These are phyloP conservation scores for Parascotia fuliginaria DNA, from an alignment of 2,888 invertebrate species.

Conservation along the genomic window DNA sequence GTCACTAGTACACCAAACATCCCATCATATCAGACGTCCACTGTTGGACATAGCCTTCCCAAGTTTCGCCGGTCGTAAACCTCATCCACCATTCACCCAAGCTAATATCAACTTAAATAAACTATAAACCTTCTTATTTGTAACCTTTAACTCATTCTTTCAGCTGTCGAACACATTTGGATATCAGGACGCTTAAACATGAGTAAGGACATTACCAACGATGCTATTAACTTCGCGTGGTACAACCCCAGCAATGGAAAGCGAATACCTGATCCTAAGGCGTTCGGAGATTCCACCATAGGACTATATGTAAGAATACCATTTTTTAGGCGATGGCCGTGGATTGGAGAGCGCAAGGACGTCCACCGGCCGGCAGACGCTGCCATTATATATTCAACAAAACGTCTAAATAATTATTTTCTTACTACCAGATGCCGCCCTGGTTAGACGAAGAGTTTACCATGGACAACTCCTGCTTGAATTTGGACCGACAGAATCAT, in stretches of 20 bases:
- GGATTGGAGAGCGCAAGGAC: no score
- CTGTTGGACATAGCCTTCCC: no score
- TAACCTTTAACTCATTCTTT: constrained; percentile 14
- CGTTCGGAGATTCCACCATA: constrained; percentile 29
- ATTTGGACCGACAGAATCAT: constrained; percentile 81
- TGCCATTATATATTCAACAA: no score
- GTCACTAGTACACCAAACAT: no score
- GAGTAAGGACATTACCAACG: constrained; percentile 59
- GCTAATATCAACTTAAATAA: no score
- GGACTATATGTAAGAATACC: constrained; percentile 56
- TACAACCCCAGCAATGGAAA: constrained; percentile 63
- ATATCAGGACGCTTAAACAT: constrained; percentile 73
- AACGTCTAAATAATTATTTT: no score
- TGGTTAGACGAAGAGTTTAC: constrained; percentile 79
- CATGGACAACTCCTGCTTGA: constrained; percentile 75
- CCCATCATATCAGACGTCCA: no score
- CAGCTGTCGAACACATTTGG: constrained; percentile 77
- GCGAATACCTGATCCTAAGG: constrained; percentile 61
- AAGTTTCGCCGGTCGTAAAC: no score
- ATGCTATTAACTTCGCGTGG: constrained; percentile 61
- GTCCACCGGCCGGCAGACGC: no score
- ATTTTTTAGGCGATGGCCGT: no score
- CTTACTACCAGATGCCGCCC: constrained; percentile 69
- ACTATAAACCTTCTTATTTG: no score
- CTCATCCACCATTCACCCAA: no score